Percentiles rank a stretch among this genome's conserved stretches.
Conservation (phyloP, 2,113 vertebrate genomes). For the Corythoichthys haematopterus region DNA sequence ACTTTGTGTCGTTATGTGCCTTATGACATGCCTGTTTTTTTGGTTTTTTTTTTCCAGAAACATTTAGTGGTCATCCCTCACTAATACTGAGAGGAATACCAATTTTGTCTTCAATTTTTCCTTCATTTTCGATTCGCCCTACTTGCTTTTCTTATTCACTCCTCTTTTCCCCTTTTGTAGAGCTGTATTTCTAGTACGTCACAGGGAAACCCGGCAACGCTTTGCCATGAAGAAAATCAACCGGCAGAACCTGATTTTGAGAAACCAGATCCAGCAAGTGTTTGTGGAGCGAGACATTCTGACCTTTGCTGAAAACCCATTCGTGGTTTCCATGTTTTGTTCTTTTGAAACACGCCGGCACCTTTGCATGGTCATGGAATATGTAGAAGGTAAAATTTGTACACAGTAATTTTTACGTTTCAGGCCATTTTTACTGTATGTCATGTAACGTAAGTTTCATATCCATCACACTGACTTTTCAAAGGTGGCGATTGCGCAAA, state of each 20-base stretch:
- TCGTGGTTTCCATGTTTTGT: slow-evolving; percentile 97
- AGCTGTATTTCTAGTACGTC: slow-evolving; percentile 88
- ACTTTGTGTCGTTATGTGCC: no score
- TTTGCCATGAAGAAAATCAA: slow-evolving; percentile 98
- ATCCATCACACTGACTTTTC: not conserved
- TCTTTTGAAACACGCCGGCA: slow-evolving; percentile 91
- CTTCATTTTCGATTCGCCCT: not conserved
- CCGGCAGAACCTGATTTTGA: slow-evolving; percentile 89
- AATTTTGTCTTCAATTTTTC: not conserved
- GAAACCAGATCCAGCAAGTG: slow-evolving; percentile 96
- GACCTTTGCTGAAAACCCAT: slow-evolving; percentile 94
- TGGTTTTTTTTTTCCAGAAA: not conserved
- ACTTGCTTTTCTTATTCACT: not conserved
- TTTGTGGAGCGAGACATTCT: slow-evolving; percentile 96
- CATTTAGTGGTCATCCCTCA: not conserved
- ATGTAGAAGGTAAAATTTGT: slow-evolving; percentile 83
- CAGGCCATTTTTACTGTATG: not conserved
- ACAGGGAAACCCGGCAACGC: slow-evolving; percentile 84
- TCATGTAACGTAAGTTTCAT: not conserved
- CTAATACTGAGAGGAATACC: not conserved
- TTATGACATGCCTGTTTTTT: no score
- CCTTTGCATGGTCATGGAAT: slow-evolving; percentile 98
- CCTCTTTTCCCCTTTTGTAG: slow-evolving; percentile 48
- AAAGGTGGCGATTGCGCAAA: slow-evolving; percentile 91
- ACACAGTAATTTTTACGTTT: not conserved